Base-by-base conservation (phyloP, 2,113 vertebrate species). In the Sigmodon hispidus region DNA sequence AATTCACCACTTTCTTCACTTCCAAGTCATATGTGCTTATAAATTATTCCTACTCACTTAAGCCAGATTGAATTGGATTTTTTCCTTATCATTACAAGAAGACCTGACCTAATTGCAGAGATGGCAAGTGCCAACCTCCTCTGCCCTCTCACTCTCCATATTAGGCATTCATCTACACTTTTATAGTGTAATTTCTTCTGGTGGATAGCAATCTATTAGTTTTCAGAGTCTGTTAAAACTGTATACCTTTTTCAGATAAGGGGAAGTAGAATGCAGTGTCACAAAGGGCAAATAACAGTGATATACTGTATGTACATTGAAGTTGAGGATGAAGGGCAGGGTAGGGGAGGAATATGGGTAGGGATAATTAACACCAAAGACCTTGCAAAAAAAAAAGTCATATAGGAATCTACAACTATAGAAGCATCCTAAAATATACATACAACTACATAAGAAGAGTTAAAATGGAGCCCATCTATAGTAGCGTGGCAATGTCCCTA, bases 221-320 rank as follows among this genome's bases (percentile, higher is more conserved):
- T 92, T 93, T 93, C 61, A 67, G 59, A 50, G 48, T 11, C 21
- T 5, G 43, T 86, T 75, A 59, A 94, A 95, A 94, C 29, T 52
- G 3, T 45, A 63, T 45, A 45, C n/a, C 57, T 17, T 43, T 81
- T 84, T 63, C 57, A 31, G 40, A 45, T 10, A 84, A 63, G 57
- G 26, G 40, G 3, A 84, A 31, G 40, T 31, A 84, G 57, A 63
- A 84, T 31, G 40, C 40, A 5, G 5, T 31, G 8, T 9, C 29
- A 84, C 43, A 19, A 63, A 21, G 26, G 26, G 3, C 63, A 63
- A 61, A 84, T 45, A 84, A 21, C 31, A 8, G 2, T 34, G 40
- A 5, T 40, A 31, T 11, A 15, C 3, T 84, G 40, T 84, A 40
- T 13, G 61, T 84, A 84, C 31, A 26, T 19, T 84, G 80, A 26